Evolutionary conservation across 2,888 invertebrate genomes (phyloP), one percentile per base, ranked within the genome.

Genomic region (Gari tellinella): DNA sequence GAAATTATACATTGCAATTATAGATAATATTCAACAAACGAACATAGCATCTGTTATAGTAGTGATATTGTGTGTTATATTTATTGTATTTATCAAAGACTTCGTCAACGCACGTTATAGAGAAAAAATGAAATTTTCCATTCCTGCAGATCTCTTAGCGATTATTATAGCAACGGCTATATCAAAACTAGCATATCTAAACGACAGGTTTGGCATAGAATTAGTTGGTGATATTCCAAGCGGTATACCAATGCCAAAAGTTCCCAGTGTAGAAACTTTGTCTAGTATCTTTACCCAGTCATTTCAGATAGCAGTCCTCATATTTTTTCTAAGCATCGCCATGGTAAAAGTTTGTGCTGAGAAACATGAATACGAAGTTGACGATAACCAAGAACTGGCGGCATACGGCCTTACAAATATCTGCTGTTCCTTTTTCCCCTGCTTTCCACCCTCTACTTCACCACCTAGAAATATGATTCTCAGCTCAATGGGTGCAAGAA

Each of bases 11-110:
- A 91, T 93, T 17, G 94, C 94, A 86, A 92, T 95, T 53, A 91
- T 94, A 73, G 91, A 92, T 67, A 92, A 94, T 77, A 91, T 95
- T 72, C 83, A 92, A 1, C 84, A 93, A 17, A 92, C 94, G 10
- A 96, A 97, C 91, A 89, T 93, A 80, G 94, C 94, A 0, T 95
- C 96, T 0, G 90, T 95, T 23, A 90, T 94, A 23, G 94, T 96
- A 49, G 95, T 96, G 0, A 79, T 93, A 17, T 92, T 95, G 45
- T 94, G 95, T 1, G 94, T 96, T 53, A 82, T 94, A 25, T 87
- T 94, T 57, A 93, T 96, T 38, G 92, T 95, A 0, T 83, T 95
- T 37, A 88, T 91, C 15, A 89, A 89, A 64, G 92, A 93, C 58
- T 75, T 70, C 55, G 75, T 90, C 26, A 90, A 89, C 64, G 82